Conservation (phyloP, 2,888 invertebrate species). For the Idaea dimidiata region DNA sequence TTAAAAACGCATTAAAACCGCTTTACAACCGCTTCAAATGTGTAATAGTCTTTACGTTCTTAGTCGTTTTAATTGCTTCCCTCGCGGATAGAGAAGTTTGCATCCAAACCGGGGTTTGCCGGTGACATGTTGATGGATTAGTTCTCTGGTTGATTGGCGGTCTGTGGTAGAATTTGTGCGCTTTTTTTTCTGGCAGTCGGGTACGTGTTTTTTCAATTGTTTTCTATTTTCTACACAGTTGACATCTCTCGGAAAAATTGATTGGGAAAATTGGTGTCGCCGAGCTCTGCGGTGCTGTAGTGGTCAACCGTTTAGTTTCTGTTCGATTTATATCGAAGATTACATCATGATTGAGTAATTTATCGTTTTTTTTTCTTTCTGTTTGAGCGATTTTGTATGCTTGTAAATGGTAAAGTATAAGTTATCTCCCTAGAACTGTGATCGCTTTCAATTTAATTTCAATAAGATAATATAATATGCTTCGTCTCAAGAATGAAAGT, state of each 20-base stretch:
- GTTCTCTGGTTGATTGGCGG: constrained; percentile 64
- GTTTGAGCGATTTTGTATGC: too few relatives aligned
- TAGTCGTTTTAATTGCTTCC: constrained; percentile 54
- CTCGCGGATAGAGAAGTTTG: constrained; percentile 28
- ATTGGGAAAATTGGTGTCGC: constrained; percentile 4
- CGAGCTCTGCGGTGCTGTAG: neutral
- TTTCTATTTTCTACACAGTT: constrained; percentile 12
- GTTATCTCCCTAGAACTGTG: too few relatives aligned
- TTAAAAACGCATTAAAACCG: neutral
- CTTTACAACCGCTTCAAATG: neutral
- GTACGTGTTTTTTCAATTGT: constrained; percentile 15
- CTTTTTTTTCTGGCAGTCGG: constrained; percentile 15
- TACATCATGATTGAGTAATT: too few relatives aligned
- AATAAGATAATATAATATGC: too few relatives aligned
- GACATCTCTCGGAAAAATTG: constrained; percentile 6
- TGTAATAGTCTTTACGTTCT: constrained; percentile 20
- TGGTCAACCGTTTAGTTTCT: neutral
- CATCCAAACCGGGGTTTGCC: constrained; percentile 53
- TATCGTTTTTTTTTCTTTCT: too few relatives aligned
- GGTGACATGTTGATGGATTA: constrained; percentile 60
- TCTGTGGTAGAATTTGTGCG: constrained; percentile 33
- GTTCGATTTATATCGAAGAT: too few relatives aligned
- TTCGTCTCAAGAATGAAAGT: too few relatives aligned
- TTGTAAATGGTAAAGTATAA: too few relatives aligned
- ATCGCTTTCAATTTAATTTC: too few relatives aligned